phyloP scores from a whole-genome alignment of 2,797 vertebrate genomes.

The Pangasius mekongensis region DNA sequence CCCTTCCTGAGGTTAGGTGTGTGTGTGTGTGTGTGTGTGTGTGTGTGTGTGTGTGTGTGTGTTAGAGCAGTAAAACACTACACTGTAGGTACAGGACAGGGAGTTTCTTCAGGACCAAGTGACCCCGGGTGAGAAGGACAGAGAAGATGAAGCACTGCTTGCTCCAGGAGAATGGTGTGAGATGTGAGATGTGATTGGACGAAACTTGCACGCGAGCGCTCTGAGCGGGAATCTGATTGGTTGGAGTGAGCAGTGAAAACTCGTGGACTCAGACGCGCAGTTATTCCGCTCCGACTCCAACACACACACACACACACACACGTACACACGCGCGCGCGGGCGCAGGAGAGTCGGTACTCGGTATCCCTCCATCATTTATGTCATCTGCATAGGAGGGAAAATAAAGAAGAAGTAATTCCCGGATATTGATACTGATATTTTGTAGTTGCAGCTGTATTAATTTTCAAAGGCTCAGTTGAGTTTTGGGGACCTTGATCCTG shows the following conservation, averaged over 20 bases:
- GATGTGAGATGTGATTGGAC: conserved; percentile 67
- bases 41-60: conserved; percentile 7
- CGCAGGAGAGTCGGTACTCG: neutral
- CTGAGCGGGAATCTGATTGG: conserved; percentile 64
- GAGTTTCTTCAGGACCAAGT: neutral
- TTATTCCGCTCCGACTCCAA: conserved; percentile 43
- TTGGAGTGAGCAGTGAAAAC: conserved; percentile 71
- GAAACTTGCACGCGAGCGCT: conserved; percentile 61
- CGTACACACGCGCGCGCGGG: neutral
- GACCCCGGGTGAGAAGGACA: conserved; percentile 10
- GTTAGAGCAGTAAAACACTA: neutral
- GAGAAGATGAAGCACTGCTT: neutral
- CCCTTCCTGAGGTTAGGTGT: too few species aligned
- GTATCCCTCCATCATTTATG: neutral
- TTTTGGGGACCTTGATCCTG: conserved; percentile 58
- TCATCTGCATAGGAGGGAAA: neutral
- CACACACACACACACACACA: neutral
- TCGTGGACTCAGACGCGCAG: conserved; percentile 71
- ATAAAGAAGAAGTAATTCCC: neutral
- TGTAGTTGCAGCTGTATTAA: neutral
- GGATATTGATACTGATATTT: neutral
- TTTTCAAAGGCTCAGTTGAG: neutral
- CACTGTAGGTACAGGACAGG: neutral
- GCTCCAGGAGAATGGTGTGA: neutral
- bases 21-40: conserved; percentile 6